A percentile compares a stretch with the other conserved stretches of the same genome.
These are phyloP conservation scores for Sebastes iracundus DNA, from an alignment of 2,797 vertebrate species.

Conservation along the genomic window DNA sequence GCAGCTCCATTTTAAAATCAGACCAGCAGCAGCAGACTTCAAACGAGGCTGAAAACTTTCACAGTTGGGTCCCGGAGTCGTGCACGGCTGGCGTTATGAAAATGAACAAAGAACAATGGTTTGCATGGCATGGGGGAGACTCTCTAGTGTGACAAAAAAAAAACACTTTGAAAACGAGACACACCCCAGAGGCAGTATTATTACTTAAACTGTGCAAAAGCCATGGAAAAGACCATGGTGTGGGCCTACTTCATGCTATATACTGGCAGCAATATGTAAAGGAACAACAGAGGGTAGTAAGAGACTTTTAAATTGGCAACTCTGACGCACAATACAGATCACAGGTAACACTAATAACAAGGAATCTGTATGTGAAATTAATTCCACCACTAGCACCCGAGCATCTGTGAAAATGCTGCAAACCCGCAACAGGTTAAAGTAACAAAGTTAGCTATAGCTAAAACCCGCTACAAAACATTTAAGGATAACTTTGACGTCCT, in stretches of 20 bases:
- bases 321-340: background rate
- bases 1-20: constrained; percentile 27
- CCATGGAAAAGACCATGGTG: background rate
- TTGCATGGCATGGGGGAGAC: constrained; percentile 16
- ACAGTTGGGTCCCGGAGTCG: constrained; percentile 29
- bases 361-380: background rate
- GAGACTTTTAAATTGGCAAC: background rate
- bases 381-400: background rate
- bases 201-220: constrained; percentile 4
- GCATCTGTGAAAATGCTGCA: background rate
- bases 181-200: constrained; percentile 13
- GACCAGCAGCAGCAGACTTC: constrained; percentile 38
- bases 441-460: too few species aligned
- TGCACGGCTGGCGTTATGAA: constrained; percentile 21
- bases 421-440: too few species aligned
- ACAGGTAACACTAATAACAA: background rate
- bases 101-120: constrained; percentile 32
- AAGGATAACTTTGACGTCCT: too few species aligned
- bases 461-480: too few species aligned
- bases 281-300: constrained; percentile 36
- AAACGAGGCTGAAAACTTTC: constrained; percentile 34
- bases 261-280: background rate
- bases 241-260: background rate
- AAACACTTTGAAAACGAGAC: constrained; percentile 22
- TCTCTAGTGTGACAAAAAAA: constrained; percentile 17